Conservation (phyloP, 2,888 invertebrate genomes). For the Lymantria monacha region DNA sequence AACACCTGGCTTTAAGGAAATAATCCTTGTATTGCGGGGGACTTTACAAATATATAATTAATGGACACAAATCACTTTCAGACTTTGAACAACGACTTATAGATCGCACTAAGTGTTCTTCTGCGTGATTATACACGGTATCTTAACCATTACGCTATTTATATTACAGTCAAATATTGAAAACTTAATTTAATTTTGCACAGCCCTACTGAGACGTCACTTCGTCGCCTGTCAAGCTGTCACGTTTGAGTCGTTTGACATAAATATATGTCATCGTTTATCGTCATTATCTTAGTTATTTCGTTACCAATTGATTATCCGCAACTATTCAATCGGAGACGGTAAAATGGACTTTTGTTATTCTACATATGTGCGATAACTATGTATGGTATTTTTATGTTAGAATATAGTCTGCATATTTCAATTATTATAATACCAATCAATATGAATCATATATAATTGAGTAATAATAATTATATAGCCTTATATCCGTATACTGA, state of each 20-base stretch:
- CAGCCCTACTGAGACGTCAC: constrained; percentile 19
- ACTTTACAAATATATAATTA: too few species aligned
- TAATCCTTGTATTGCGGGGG: too few species aligned
- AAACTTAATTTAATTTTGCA: background rate
- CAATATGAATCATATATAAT: background rate
- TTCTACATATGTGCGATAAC: background rate
- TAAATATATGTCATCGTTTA: constrained; percentile 29
- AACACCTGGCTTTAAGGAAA: too few species aligned
- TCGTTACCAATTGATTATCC: constrained; percentile 25
- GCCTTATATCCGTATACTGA: background rate
- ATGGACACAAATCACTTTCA: too few species aligned
- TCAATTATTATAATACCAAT: background rate
- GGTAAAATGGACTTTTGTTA: constrained; percentile 13
- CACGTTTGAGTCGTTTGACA: constrained; percentile 18
- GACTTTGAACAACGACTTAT: too few species aligned
- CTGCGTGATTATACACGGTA: too few species aligned
- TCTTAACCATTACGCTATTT: too few species aligned
- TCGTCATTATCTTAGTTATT: constrained; percentile 23
- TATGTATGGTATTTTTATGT: background rate
- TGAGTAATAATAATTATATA: background rate
- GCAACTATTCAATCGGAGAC: constrained; percentile 4
- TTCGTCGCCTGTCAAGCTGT: constrained; percentile 20
- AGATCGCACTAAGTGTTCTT: too few species aligned
- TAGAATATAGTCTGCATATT: background rate
- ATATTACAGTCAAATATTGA: too few species aligned